Evolutionary conservation across 2,113 vertebrate species (phyloP).

Genomic region (Ariopsis seemanni): DNA sequence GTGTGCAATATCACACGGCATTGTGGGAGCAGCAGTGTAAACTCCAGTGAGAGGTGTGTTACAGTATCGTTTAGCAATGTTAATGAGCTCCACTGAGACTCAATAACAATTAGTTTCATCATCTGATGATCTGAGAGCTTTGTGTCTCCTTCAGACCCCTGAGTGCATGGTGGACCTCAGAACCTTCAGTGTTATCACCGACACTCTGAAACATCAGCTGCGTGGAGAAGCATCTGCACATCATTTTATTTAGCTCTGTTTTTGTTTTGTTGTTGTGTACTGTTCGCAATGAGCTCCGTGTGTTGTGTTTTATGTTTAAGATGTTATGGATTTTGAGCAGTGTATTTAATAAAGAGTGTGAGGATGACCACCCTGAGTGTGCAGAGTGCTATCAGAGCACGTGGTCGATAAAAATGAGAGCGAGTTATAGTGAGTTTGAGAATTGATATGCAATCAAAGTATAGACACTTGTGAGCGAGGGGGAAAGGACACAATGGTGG

Average conservation of each 20-base stretch:
- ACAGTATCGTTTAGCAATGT: slow-evolving; percentile 38
- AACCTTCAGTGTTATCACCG: not conserved
- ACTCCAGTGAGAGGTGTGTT: slow-evolving; percentile 28
- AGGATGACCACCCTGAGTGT: not conserved
- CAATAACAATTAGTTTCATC: slow-evolving; percentile 55
- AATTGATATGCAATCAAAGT: not conserved
- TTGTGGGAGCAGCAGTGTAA: slow-evolving; percentile 8
- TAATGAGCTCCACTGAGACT: slow-evolving; percentile 46
- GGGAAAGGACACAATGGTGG: too few relatives aligned
- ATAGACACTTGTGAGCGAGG: not conserved
- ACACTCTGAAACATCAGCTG: not conserved
- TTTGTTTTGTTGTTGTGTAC: not conserved
- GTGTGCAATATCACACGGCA: not conserved
- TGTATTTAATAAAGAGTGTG: too few relatives aligned
- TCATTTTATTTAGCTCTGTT: not conserved
- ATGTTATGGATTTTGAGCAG: too few relatives aligned
- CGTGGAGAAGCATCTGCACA: not conserved
- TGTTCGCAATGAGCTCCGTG: not conserved
- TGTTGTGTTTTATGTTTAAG: too few relatives aligned
- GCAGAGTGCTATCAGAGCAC: not conserved
- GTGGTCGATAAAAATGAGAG: too few relatives aligned
- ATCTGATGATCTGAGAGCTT: slow-evolving; percentile 37
- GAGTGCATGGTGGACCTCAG: not conserved
- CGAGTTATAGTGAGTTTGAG: too few relatives aligned
- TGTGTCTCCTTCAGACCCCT: not conserved